phyloP scores from a whole-genome alignment of 2,797 vertebrate genomes.

The Gymnothorax javanicus region DNA sequence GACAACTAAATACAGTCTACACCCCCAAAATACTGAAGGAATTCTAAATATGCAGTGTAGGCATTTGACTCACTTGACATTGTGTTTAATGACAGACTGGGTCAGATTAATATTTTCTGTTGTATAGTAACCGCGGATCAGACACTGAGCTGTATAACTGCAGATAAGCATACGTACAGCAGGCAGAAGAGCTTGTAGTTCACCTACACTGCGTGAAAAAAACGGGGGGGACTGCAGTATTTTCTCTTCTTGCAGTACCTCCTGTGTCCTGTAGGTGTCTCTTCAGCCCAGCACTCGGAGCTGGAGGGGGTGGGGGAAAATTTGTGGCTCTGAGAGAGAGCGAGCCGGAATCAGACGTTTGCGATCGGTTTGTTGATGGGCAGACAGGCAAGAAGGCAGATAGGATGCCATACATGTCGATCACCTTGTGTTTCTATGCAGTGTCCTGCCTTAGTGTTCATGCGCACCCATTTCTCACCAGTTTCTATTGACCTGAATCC shows the following conservation, averaged over 20 bases:
- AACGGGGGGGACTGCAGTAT: slow-evolving; percentile 60
- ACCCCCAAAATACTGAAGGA: background rate
- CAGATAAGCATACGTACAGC: slow-evolving; percentile 18
- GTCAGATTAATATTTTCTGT: background rate
- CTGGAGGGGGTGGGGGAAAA: background rate
- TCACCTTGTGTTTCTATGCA: background rate
- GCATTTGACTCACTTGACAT: background rate
- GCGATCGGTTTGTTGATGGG: slow-evolving; percentile 11
- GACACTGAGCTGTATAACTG: background rate
- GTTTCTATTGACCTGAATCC: background rate
- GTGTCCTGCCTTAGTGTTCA: background rate
- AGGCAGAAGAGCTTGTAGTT: background rate
- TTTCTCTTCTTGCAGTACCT: slow-evolving; percentile 59
- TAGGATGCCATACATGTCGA: background rate
- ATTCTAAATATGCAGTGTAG: background rate
- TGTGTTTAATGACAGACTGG: background rate
- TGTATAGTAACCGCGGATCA: background rate
- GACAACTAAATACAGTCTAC: background rate
- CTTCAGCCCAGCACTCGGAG: slow-evolving; percentile 51
- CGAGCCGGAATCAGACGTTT: slow-evolving; percentile 34
- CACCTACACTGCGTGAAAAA: background rate
- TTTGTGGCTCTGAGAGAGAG: background rate
- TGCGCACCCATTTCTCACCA: background rate
- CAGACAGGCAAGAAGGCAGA: background rate
- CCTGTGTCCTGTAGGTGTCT: slow-evolving; percentile 59